phyloP scores from a whole-genome alignment of 2,888 invertebrate species.

The Agrilus cyanescens region DNA sequence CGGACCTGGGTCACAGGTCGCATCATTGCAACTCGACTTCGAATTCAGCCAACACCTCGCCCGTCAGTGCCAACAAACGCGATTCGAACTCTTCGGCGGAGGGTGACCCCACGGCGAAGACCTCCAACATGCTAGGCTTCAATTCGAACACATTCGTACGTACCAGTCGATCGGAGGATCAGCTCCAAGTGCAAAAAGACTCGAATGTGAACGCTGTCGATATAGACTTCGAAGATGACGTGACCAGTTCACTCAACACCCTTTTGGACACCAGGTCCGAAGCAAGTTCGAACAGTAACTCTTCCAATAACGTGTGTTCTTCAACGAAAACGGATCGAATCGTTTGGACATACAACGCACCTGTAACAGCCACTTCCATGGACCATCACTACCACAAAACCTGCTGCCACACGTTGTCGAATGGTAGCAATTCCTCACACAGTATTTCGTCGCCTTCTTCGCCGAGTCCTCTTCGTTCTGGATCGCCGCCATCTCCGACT shows the following conservation, averaged over 20 bases:
- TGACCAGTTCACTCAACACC: slow-evolving; percentile 86
- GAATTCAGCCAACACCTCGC: slow-evolving; percentile 42
- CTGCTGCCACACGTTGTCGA: slow-evolving; percentile 47
- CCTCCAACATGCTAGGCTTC: slow-evolving; percentile 12
- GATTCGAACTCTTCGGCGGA: slow-evolving; percentile 25
- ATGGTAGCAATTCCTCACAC: slow-evolving; percentile 46
- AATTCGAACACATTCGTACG: slow-evolving; percentile 49
- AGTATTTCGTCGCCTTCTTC: slow-evolving; percentile 65
- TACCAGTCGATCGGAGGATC: slow-evolving; percentile 86
- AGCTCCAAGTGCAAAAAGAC: slow-evolving; percentile 71
- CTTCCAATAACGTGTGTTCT: slow-evolving; percentile 21
- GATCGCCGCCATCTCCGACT: slow-evolving; percentile 67
- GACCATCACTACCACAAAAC: slow-evolving; percentile 34
- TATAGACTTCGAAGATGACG: slow-evolving; percentile 86
- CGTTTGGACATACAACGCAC: slow-evolving; percentile 88
- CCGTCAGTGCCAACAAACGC: slow-evolving; percentile 42
- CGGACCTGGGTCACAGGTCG: slow-evolving; percentile 43
- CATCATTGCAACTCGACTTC: slow-evolving; percentile 30
- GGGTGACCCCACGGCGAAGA: slow-evolving; percentile 16
- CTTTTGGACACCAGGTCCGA: slow-evolving; percentile 56
- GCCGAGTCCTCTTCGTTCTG: slow-evolving; percentile 54
- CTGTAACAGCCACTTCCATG: slow-evolving; percentile 50
- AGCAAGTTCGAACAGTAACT: slow-evolving; percentile 19
- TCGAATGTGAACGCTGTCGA: slow-evolving; percentile 73
- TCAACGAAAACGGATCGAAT: slow-evolving; percentile 55